These are phyloP conservation scores for Microctonus brassicae DNA, from an alignment of 2,888 invertebrate genomes.

Conservation along the genomic window DNA sequence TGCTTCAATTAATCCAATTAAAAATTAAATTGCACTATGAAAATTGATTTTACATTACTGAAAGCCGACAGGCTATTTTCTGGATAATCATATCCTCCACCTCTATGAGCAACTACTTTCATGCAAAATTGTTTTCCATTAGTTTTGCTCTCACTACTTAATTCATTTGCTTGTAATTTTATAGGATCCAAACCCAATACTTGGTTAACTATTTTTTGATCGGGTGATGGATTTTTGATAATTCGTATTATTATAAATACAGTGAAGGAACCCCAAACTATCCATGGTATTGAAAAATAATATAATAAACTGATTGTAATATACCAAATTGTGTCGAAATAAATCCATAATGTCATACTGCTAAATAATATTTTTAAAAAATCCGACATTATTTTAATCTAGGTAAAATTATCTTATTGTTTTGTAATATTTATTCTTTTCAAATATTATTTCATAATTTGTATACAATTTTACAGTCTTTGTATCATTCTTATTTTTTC, in stretches of 20 bases:
- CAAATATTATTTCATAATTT: too few relatives aligned
- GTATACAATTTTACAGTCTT: too few relatives aligned
- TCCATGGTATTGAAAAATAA: conserved; percentile 59
- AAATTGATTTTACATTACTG: conserved; percentile 44
- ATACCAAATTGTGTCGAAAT: conserved; percentile 51
- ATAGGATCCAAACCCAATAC: conserved; percentile 62
- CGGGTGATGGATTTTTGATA: conserved; percentile 57
- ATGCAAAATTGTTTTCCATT: conserved; percentile 66
- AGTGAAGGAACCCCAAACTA: conserved; percentile 57
- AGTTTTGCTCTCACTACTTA: conserved; percentile 41
- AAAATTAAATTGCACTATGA: background rate
- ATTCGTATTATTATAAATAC: conserved; percentile 53
- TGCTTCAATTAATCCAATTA: conserved; percentile 23
- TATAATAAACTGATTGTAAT: conserved; percentile 53
- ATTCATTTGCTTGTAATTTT: conserved; percentile 47
- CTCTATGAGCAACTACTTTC: conserved; percentile 81
- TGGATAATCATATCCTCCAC: conserved; percentile 82
- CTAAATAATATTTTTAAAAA: conserved; percentile 52
- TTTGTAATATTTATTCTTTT: too few relatives aligned
- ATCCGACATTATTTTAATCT: conserved; percentile 39
- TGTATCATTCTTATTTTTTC: too few relatives aligned
- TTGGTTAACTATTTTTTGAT: conserved; percentile 52
- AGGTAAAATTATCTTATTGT: too few relatives aligned
- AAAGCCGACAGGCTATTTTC: conserved; percentile 82
- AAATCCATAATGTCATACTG: conserved; percentile 57